These are phyloP conservation scores for Meta bourneti DNA, from an alignment of 2,888 invertebrate genomes.

Conservation along the genomic window DNA sequence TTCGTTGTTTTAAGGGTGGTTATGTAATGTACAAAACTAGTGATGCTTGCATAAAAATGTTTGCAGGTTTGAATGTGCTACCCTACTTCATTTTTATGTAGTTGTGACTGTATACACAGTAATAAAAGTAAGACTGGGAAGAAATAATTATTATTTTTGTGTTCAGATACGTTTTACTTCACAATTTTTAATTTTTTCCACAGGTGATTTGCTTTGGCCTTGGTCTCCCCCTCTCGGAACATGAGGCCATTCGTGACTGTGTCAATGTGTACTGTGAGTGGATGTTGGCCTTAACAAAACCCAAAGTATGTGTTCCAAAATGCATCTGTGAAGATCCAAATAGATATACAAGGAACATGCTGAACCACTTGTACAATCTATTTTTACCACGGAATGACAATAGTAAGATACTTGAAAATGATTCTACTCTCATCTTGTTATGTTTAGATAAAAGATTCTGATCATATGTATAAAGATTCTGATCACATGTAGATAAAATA, in stretches of 20 bases:
- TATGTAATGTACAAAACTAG: too few species aligned
- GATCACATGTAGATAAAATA: neutral
- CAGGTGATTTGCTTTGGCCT: conserved; percentile 96
- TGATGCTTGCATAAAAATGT: too few species aligned
- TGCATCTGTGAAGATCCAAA: conserved; percentile 94
- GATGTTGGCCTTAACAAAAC: conserved; percentile 92
- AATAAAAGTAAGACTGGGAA: too few species aligned
- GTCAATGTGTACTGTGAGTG: conserved; percentile 98
- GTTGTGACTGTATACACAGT: too few species aligned
- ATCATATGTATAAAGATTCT: too few species aligned
- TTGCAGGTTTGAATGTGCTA: too few species aligned
- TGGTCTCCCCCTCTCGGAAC: conserved; percentile 92
- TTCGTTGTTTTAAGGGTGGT: too few species aligned
- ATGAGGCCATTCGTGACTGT: conserved; percentile 96
- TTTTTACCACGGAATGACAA: conserved; percentile 93
- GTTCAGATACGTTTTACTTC: too few species aligned
- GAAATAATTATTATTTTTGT: too few species aligned
- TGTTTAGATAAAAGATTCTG: neutral
- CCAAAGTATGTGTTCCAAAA: conserved; percentile 87
- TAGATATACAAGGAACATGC: conserved; percentile 92
- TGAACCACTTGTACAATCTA: conserved; percentile 94
- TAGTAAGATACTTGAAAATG: conserved; percentile 62
- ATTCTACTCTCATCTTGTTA: neutral
- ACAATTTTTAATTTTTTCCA: too few species aligned
- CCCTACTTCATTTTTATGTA: too few species aligned